phyloP scores from a whole-genome alignment of 2,888 invertebrate species.

The Synergus itoensis region DNA sequence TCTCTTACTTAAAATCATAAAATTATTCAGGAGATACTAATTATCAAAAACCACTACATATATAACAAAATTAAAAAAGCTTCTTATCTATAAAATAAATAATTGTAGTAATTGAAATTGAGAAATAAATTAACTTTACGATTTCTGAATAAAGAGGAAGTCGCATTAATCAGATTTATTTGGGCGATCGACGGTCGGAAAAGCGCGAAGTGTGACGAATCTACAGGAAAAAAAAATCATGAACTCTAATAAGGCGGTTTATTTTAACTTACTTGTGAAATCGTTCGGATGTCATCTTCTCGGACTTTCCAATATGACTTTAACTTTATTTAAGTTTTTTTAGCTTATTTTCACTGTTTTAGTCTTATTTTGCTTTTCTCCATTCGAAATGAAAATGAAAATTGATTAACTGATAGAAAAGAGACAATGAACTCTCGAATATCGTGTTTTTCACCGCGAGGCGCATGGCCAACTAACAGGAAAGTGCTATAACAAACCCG shows the following conservation, averaged over 20 bases:
- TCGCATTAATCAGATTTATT: constrained; percentile 45
- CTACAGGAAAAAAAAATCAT: background rate
- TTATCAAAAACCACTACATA: no score
- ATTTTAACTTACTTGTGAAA: constrained; percentile 73
- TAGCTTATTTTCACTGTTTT: constrained; percentile 12
- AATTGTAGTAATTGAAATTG: no score
- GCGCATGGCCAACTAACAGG: constrained; percentile 44
- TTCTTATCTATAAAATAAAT: no score
- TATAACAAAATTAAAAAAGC: no score
- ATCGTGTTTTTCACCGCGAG: background rate
- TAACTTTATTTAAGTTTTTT: constrained; percentile 29
- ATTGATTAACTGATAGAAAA: background rate
- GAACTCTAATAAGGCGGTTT: background rate
- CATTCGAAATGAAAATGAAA: background rate
- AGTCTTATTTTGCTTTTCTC: background rate
- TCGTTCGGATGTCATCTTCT: constrained; percentile 72
- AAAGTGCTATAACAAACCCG: constrained; percentile 25
- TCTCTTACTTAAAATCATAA: no score
- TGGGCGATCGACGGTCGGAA: constrained; percentile 42
- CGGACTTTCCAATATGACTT: constrained; percentile 52
- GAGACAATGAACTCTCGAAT: background rate
- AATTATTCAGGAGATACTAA: no score
- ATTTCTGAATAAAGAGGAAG: constrained; percentile 6
- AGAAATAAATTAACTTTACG: background rate
- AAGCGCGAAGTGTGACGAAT: constrained; percentile 45